Base-by-base conservation (phyloP, 1,140 invertebrate genomes). In the Ptiloglossa arizonensis region DNA sequence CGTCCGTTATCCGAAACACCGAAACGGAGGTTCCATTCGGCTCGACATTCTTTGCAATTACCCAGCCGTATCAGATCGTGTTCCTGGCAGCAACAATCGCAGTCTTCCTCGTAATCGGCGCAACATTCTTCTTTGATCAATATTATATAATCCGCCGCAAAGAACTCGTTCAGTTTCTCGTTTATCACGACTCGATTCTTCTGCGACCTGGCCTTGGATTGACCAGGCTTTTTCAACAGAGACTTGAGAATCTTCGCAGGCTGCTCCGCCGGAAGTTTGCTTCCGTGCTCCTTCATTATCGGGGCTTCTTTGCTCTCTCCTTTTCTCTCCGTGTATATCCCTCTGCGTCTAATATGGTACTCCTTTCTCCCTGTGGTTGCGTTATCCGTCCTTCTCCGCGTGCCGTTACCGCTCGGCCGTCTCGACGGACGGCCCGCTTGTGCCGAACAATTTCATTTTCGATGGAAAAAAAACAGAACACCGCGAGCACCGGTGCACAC, bases 81-180 rank as follows among this genome's bases (percentile, higher is more conserved):
- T 81, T 96, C 95, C 84, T 96, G 95, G 79, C 95, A 96, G 60
- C 96, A 96, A 89, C 96, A 96, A 68, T 94, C 93, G 86, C 92
- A 93, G 54, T 95, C 95, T 79, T 96, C 95, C 85, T 96, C 96
- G 86, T 96, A 96, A 57, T 96, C 96, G 84, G 96, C 95, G 73
- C 96, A 95, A 81, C 96, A 96, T 87, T 97, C 96, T 86, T 97
- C 96, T 50, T 96, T 95, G 60, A 97, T 96, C 29, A 97, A 92
- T 84, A 97, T 97, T 79, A 97, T 97, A 86, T 97, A 97, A 91
- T 97, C 96, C 2, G 96, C 96, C 71, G 97, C 96, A 89, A 97
- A 97, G 91, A 97, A 97, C 90, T 97, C 96, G 91, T 97, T 97
- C 27, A 96, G 94, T 79, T 95, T 96, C 91, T 97, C 96, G 88